Conservation (phyloP, 2,113 vertebrate species). For the Arenaria interpres region DNA sequence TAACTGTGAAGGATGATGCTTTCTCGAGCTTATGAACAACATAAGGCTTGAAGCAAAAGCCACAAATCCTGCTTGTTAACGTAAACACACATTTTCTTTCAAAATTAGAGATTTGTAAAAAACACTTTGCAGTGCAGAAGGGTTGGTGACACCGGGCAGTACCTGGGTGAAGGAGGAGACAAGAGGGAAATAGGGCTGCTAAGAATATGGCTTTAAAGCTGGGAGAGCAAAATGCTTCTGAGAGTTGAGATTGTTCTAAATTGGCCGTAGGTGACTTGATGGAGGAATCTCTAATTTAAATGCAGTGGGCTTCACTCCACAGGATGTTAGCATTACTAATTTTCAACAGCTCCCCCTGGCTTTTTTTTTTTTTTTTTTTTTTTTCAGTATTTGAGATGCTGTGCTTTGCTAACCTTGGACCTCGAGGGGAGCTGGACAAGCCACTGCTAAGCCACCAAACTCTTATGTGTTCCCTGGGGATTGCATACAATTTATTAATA, state of each 20-base stretch:
- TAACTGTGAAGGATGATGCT: background rate
- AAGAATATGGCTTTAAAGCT: background rate
- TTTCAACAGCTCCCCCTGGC: background rate
- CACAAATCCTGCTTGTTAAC: background rate
- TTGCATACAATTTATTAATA: background rate
- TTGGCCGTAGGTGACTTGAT: background rate
- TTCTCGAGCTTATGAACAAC: background rate
- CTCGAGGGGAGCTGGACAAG: background rate
- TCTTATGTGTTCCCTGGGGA: background rate
- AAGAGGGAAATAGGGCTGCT: background rate
- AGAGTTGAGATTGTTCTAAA: background rate
- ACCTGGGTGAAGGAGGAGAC: background rate
- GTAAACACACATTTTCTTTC: background rate
- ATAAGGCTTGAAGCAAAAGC: background rate
- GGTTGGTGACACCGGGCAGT: background rate
- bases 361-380: background rate
- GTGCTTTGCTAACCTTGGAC: background rate
- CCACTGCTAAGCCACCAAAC: background rate
- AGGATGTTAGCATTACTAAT: background rate
- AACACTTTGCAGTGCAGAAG: background rate
- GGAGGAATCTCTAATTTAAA: background rate
- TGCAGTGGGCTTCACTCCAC: background rate
- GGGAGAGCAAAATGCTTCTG: background rate
- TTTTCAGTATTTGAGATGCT: background rate
- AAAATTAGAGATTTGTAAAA: background rate